Conservation (phyloP, 2,888 invertebrate species). For the Cheilosia scutellata region DNA sequence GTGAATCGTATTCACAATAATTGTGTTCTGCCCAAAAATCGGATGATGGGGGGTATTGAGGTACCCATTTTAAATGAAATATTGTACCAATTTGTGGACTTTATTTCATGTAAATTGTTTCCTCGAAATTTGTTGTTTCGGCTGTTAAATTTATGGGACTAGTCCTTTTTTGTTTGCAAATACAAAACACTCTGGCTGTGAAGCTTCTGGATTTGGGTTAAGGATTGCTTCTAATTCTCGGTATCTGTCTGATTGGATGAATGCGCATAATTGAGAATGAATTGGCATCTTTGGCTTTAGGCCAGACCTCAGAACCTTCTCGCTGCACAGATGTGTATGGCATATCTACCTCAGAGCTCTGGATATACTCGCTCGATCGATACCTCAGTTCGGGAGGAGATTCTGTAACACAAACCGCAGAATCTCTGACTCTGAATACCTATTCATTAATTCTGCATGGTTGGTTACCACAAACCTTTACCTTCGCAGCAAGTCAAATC, state of each 20-base stretch:
- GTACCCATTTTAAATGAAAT: conserved; percentile 14
- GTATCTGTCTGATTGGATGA: conserved; percentile 66
- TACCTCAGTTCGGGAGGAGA: background rate
- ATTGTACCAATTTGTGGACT: conserved; percentile 34
- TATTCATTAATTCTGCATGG: conserved; percentile 71
- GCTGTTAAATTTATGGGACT: conserved; percentile 23
- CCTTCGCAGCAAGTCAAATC: conserved; percentile 55
- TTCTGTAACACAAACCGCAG: conserved; percentile 62
- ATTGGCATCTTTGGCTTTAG: conserved; percentile 59
- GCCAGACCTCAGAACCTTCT: conserved; percentile 1
- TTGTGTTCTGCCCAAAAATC: conserved; percentile 4
- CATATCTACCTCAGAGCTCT: conserved; percentile 1
- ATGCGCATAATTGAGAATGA: conserved; percentile 54
- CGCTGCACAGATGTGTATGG: background rate
- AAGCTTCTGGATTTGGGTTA: conserved; percentile 42
- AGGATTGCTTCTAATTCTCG: conserved; percentile 37
- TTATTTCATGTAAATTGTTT: conserved; percentile 30
- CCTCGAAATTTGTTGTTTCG: conserved; percentile 5
- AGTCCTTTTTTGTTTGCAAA: background rate
- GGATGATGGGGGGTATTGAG: background rate
- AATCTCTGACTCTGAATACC: conserved; percentile 57
- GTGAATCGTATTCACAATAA: conserved; percentile 49
- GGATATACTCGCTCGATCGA: conserved; percentile 20
- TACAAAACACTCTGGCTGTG: conserved; percentile 14
- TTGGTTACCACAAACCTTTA: conserved; percentile 71